These are phyloP conservation scores for Nymphicus hollandicus DNA, from an alignment of 2,113 vertebrate genomes.

Conservation along the genomic window DNA sequence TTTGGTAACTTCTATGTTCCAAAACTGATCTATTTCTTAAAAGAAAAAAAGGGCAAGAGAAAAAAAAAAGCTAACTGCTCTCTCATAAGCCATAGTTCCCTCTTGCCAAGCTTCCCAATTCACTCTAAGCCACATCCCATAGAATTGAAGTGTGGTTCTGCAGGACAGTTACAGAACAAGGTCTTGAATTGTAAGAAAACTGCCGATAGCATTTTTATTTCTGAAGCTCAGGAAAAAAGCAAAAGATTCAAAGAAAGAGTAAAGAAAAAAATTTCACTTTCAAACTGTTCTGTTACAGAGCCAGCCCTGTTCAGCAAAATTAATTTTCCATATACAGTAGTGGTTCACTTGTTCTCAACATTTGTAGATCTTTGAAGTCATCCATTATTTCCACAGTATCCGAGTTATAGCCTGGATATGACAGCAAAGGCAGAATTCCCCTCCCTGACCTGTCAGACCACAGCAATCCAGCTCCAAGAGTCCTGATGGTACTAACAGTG, in stretches of 20 bases:
- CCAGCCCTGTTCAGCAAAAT: neutral
- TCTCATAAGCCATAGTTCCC: neutral
- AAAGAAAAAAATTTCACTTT: neutral
- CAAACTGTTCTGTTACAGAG: neutral
- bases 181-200: neutral
- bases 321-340: neutral
- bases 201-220: neutral
- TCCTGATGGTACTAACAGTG: rapidly evolving
- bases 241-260: neutral
- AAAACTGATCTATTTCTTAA: neutral
- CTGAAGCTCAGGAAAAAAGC: neutral
- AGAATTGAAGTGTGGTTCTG: neutral
- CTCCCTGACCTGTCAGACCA: rapidly evolving
- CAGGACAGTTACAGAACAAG: neutral
- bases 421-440: neutral
- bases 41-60: neutral
- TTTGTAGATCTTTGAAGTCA: neutral
- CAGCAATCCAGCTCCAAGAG: neutral
- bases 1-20: neutral
- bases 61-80: neutral
- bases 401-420: neutral
- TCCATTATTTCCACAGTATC: neutral
- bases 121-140: neutral
- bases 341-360: neutral
- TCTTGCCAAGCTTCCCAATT: neutral